Evolutionary conservation across 1,140 invertebrate species (phyloP).

Genomic region (Danaus melanippus): DNA sequence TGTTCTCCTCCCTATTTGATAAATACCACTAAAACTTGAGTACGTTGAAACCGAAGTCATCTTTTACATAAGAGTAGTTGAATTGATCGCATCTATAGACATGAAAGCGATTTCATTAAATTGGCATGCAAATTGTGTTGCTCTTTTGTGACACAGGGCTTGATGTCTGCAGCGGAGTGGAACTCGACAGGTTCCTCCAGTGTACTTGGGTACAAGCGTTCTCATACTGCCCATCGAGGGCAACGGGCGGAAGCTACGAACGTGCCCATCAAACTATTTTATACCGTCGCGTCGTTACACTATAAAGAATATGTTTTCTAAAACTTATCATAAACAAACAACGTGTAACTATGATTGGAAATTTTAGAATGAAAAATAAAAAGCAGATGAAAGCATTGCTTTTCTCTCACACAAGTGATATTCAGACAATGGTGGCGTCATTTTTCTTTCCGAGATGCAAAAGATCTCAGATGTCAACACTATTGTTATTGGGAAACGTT

Average conservation of each 20-base stretch:
- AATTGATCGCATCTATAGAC: slow-evolving; percentile 14
- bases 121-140: slow-evolving; percentile 24
- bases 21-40: slow-evolving; percentile 13
- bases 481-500: too few species aligned
- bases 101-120: slow-evolving; percentile 21
- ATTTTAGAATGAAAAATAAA: too few species aligned
- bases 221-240: slow-evolving; percentile 50
- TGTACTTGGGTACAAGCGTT: slow-evolving; percentile 45
- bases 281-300: slow-evolving; percentile 30
- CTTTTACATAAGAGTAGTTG: slow-evolving; percentile 15
- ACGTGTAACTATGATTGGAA: too few species aligned
- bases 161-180: slow-evolving; percentile 47
- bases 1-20: slow-evolving; percentile 11
- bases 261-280: slow-evolving; percentile 53
- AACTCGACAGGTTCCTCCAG: slow-evolving; percentile 57
- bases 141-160: slow-evolving; percentile 33
- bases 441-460: too few species aligned
- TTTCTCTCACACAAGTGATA: too few species aligned
- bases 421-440: too few species aligned
- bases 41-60: slow-evolving; percentile 13
- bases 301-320: slow-evolving; percentile 16
- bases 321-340: too few species aligned
- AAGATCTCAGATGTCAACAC: too few species aligned
- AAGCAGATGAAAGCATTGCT: too few species aligned
- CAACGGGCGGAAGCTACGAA: slow-evolving; percentile 56